Percentiles rank a stretch among this genome's conserved stretches.
Evolutionary conservation across 2,797 vertebrate genomes (phyloP).

Genomic region (Geotrypetes seraphini): DNA sequence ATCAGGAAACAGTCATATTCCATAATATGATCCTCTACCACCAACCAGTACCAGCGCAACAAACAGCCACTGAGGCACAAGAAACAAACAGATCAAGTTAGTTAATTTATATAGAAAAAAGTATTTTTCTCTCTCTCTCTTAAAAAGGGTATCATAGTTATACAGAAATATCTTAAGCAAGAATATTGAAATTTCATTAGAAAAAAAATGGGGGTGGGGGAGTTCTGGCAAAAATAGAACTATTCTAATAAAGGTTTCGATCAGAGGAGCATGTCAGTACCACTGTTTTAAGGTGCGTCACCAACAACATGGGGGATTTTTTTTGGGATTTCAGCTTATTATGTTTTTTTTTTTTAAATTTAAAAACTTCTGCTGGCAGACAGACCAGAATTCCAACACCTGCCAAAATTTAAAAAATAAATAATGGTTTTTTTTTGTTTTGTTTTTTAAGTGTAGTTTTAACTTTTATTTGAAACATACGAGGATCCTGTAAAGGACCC

Average conservation of each 20-base stretch:
- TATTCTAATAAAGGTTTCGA: conserved; percentile 55
- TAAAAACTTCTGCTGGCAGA: conserved; percentile 37
- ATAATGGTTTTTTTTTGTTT: no score
- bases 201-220: conserved; percentile 40
- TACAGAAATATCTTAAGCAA: conserved; percentile 64
- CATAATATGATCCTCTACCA: conserved; percentile 66
- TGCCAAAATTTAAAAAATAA: conserved; percentile 34
- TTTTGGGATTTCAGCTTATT: conserved; percentile 58
- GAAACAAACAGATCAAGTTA: conserved; percentile 64
- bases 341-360: conserved; percentile 29
- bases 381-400: conserved; percentile 51
- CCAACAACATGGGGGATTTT: conserved; percentile 45
- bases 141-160: conserved; percentile 66
- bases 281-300: conserved; percentile 60
- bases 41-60: conserved; percentile 54
- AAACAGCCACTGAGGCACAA: conserved; percentile 61
- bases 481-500: no score
- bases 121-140: conserved; percentile 54
- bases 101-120: conserved; percentile 63
- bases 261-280: conserved; percentile 56
- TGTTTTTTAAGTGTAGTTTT: no score
- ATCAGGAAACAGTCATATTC: conserved; percentile 85
- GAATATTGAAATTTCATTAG: conserved; percentile 56
- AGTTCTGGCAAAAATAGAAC: conserved; percentile 61
- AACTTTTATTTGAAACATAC: no score